Percentiles rank a stretch among this genome's conserved stretches.
phyloP scores from a whole-genome alignment of 64 coral and sea anemone species.

The Montipora efflorescens region DNA sequence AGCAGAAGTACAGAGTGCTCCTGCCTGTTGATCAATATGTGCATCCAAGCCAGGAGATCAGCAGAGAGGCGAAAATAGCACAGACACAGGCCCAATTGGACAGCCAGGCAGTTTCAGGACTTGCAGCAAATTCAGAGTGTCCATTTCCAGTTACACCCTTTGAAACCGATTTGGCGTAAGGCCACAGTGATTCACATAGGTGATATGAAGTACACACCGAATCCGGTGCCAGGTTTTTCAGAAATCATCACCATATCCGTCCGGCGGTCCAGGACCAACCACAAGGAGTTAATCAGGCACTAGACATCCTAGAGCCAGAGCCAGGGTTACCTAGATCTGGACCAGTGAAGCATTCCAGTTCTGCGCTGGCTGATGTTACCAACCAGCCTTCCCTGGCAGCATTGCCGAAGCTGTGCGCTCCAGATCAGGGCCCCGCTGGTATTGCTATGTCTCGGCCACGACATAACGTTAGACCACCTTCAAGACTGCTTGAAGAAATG shows the following conservation, averaged over 20 bases:
- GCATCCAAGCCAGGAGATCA: too few relatives aligned
- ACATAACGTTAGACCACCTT: neutral
- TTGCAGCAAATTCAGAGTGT: too few relatives aligned
- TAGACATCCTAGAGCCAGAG: neutral
- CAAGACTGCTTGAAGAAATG: neutral
- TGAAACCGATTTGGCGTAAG: too few relatives aligned
- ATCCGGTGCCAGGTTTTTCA: neutral
- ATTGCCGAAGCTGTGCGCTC: neutral
- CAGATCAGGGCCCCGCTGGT: neutral
- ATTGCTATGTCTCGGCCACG: neutral
- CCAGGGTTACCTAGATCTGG: neutral
- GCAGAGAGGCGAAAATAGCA: too few relatives aligned
- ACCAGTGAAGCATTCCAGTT: neutral
- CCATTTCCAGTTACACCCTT: too few relatives aligned
- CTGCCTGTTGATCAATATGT: too few relatives aligned
- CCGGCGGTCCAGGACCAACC: neutral
- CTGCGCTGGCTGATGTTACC: neutral
- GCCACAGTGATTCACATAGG: neutral
- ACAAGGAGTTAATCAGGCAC: neutral
- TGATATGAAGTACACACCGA: neutral
- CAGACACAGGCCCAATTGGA: too few relatives aligned
- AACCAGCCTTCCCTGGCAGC: neutral
- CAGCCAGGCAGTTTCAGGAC: too few relatives aligned
- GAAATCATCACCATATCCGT: neutral
- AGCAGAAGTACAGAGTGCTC: slow-evolving; percentile 18